These are phyloP conservation scores for Pygocentrus nattereri DNA, from an alignment of 2,797 vertebrate species.

Conservation along the genomic window DNA sequence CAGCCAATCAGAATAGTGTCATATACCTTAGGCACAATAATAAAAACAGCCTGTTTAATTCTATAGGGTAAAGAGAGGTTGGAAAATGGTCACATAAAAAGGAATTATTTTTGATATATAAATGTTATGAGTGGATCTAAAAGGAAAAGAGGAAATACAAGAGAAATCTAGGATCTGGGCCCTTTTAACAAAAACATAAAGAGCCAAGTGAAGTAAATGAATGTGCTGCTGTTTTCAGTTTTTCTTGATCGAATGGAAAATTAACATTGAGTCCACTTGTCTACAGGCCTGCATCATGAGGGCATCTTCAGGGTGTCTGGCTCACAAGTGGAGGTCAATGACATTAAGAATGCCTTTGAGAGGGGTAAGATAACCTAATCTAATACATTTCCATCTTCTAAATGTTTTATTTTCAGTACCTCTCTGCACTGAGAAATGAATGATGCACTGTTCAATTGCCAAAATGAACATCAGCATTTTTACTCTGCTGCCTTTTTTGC, in stretches of 20 bases:
- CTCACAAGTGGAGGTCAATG: slow-evolving; percentile 98
- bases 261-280: slow-evolving; percentile 38
- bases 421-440: slow-evolving; percentile 9
- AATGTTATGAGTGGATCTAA: no score
- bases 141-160: no score
- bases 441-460: slow-evolving; percentile 7
- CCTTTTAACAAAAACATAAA: no score
- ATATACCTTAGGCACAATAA: no score
- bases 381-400: not conserved
- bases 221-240: not conserved
- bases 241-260: not conserved
- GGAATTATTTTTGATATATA: no score
- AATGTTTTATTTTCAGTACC: slow-evolving; percentile 5
- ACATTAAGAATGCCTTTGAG: slow-evolving; percentile 99
- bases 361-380: slow-evolving; percentile 80
- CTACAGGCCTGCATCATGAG: slow-evolving; percentile 91
- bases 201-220: no score
- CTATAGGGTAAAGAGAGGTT: no score
- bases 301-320: slow-evolving; percentile 98
- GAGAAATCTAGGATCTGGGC: no score
- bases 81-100: no score
- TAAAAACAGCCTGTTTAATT: no score
- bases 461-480: not conserved
- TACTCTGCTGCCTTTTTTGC: slow-evolving; percentile 33
- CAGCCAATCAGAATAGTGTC: no score